phyloP scores from a whole-genome alignment of 2,113 vertebrate genomes.

The Ramphastos sulfuratus region DNA sequence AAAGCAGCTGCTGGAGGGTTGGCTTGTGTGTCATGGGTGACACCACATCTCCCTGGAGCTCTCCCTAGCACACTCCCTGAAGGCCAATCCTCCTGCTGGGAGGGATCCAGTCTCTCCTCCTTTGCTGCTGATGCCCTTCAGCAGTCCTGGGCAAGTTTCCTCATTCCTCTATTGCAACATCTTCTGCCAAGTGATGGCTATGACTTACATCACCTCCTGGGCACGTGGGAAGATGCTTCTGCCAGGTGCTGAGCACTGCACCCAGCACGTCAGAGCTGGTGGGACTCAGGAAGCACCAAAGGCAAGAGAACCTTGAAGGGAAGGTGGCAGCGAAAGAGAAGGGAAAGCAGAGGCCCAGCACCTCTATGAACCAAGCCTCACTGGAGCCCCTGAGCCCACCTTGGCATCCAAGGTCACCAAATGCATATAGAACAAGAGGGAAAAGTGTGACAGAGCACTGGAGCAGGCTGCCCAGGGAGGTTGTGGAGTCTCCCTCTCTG shows the following conservation, averaged over 20 bases:
- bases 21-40: accelerated
- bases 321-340: background rate
- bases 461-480: too few relatives aligned
- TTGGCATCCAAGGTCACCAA: background rate
- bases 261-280: background rate
- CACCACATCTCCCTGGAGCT: accelerated
- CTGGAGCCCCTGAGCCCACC: background rate
- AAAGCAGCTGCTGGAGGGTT: background rate
- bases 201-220: background rate
- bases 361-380: background rate
- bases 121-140: background rate
- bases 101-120: background rate
- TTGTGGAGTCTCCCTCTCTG: too few relatives aligned
- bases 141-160: background rate
- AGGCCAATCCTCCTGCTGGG: background rate
- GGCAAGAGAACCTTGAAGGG: background rate
- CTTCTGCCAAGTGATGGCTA: background rate
- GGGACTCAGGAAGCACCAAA: background rate
- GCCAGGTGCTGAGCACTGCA: background rate
- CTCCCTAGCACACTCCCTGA: accelerated
- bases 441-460: too few relatives aligned
- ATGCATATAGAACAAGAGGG: background rate
- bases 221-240: background rate
- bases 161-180: background rate
- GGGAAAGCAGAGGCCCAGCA: background rate